phyloP scores from a whole-genome alignment of 2,888 invertebrate genomes.

The Drosophila helvetica region DNA sequence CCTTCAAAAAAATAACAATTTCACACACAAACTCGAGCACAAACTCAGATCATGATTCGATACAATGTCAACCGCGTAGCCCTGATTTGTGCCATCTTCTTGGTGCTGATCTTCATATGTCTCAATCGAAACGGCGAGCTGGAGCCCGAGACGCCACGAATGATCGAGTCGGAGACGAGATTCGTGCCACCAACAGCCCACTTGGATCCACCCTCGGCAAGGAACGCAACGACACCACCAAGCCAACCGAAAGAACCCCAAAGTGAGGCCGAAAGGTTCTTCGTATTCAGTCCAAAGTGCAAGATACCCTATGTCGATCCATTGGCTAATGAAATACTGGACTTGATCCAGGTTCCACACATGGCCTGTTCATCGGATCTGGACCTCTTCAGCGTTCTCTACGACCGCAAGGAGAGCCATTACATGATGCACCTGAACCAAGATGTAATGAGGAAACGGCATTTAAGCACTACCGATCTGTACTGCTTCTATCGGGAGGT shows the following conservation, averaged over 20 bases:
- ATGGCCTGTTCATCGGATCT: not conserved
- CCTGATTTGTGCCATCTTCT: not conserved
- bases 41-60: not conserved
- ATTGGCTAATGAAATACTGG: not conserved
- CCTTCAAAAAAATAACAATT: not conserved
- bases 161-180: not conserved
- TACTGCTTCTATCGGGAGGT: not conserved
- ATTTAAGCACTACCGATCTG: not conserved
- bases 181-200: not conserved
- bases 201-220: not conserved
- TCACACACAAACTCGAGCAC: not conserved
- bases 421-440: not conserved
- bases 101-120: not conserved
- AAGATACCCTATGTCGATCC: conserved; percentile 33
- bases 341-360: fast-evolving
- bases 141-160: not conserved
- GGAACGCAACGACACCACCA: not conserved
- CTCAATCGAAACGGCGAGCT: not conserved
- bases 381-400: not conserved
- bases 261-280: not conserved
- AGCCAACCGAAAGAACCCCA: not conserved
- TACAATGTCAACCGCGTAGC: not conserved
- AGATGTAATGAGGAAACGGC: not conserved
- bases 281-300: conserved; percentile 18
- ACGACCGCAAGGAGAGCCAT: not conserved